phyloP scores from a whole-genome alignment of 2,113 vertebrate genomes.

The Salminus brasiliensis region DNA sequence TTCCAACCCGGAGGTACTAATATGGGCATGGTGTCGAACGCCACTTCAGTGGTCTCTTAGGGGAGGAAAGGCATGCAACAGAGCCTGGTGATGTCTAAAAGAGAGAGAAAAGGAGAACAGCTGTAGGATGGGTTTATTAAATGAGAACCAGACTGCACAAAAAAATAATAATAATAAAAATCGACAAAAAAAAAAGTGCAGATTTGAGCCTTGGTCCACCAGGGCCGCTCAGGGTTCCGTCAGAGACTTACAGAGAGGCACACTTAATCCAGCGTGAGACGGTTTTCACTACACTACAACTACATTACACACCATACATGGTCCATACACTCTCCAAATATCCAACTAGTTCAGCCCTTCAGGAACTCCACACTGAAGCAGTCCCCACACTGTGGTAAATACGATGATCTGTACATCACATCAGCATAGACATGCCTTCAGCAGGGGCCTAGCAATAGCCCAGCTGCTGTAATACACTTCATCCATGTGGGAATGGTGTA shows the following conservation, averaged over 20 bases:
- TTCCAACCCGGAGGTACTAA: no score
- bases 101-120: constrained; percentile 46
- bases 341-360: background rate
- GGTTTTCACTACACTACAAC: constrained; percentile 36
- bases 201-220: background rate
- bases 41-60: no score
- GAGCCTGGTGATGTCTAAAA: constrained; percentile 46
- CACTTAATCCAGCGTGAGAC: constrained; percentile 8
- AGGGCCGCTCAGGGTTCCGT: background rate
- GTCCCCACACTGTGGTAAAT: background rate
- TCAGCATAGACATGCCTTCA: no score
- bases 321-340: background rate
- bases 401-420: background rate
- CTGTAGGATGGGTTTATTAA: constrained; percentile 50
- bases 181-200: background rate
- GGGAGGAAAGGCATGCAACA: constrained; percentile 42
- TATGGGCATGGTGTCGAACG: no score
- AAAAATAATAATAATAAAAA: constrained; percentile 19
- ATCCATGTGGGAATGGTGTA: background rate
- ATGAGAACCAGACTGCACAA: constrained; percentile 61
- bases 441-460: no score
- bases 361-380: background rate
- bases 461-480: background rate
- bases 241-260: constrained; percentile 25
- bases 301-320: background rate